These are phyloP conservation scores for Charadrius vociferus DNA, from an alignment of 2,113 vertebrate genomes.

Conservation along the genomic window DNA sequence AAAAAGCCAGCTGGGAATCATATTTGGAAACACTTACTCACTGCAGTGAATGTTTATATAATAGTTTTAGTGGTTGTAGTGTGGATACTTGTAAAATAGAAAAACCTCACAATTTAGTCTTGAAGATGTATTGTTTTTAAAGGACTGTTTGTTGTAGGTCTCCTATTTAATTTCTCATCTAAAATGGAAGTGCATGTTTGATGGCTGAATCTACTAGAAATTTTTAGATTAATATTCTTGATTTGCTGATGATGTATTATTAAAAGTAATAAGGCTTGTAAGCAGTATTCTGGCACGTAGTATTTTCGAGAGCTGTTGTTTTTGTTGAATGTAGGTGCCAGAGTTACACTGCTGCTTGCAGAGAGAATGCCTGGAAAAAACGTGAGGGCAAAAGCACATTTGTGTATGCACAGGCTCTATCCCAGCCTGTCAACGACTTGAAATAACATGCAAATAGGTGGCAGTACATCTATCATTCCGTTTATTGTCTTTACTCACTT, in stretches of 20 bases:
- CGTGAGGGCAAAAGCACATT: neutral
- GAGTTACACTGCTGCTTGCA: neutral
- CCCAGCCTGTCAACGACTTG: conserved; percentile 50
- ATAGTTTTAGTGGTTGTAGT: neutral
- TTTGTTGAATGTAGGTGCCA: neutral
- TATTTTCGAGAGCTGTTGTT: neutral
- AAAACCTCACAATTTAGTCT: neutral
- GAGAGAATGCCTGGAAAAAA: conserved; percentile 50
- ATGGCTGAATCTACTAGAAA: neutral
- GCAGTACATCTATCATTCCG: conserved; percentile 54
- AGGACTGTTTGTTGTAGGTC: neutral
- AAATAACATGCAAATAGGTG: conserved; percentile 57
- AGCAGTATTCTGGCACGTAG: neutral
- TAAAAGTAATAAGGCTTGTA: neutral
- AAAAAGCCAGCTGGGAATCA: neutral
- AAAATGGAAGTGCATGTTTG: neutral
- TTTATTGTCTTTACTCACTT: conserved; percentile 65
- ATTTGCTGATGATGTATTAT: neutral
- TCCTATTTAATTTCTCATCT: neutral
- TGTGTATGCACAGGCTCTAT: conserved; percentile 23
- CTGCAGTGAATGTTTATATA: neutral
- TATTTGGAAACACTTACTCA: neutral
- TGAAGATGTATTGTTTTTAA: neutral
- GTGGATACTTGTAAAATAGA: neutral
- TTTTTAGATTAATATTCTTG: neutral